These are phyloP conservation scores for Tanytarsus gracilentus DNA, from an alignment of 2,888 invertebrate species.

Conservation along the genomic window DNA sequence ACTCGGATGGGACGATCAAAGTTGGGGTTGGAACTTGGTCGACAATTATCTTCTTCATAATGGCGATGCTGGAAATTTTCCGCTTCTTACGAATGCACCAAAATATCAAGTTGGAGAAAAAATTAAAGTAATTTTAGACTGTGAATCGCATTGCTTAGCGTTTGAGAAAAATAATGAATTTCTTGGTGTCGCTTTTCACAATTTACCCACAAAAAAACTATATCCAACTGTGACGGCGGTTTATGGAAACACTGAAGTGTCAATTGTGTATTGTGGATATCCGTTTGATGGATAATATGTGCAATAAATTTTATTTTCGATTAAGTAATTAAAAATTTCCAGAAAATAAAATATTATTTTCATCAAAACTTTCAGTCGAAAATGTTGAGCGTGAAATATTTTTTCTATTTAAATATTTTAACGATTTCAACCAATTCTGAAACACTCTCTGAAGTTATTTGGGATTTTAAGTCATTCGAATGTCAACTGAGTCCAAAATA, in stretches of 20 bases:
- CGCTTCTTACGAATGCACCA: conserved; percentile 88
- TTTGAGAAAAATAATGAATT: conserved; percentile 98
- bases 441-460: too few relatives aligned
- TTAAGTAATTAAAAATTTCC: too few relatives aligned
- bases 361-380: too few relatives aligned
- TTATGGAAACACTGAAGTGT: conserved; percentile 98
- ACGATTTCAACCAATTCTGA: too few relatives aligned
- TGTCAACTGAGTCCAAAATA: too few relatives aligned
- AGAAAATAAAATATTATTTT: too few relatives aligned
- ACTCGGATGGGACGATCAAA: conserved; percentile 85
- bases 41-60: conserved; percentile 95
- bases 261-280: conserved; percentile 95
- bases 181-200: conserved; percentile 94
- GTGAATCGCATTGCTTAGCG: conserved; percentile 92
- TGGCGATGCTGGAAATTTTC: conserved; percentile 91
- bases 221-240: conserved; percentile 97
- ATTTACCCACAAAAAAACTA: conserved; percentile 75
- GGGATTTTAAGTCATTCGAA: too few relatives aligned
- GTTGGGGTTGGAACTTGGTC: conserved; percentile 99
- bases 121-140: conserved; percentile 94
- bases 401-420: too few relatives aligned
- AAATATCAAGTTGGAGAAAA: conserved; percentile 98
- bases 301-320: too few relatives aligned
- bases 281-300: conserved; percentile 88
- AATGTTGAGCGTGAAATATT: too few relatives aligned